These are phyloP conservation scores for Pseudobourletiella spinata DNA, from an alignment of 1,140 invertebrate species.

Conservation along the genomic window DNA sequence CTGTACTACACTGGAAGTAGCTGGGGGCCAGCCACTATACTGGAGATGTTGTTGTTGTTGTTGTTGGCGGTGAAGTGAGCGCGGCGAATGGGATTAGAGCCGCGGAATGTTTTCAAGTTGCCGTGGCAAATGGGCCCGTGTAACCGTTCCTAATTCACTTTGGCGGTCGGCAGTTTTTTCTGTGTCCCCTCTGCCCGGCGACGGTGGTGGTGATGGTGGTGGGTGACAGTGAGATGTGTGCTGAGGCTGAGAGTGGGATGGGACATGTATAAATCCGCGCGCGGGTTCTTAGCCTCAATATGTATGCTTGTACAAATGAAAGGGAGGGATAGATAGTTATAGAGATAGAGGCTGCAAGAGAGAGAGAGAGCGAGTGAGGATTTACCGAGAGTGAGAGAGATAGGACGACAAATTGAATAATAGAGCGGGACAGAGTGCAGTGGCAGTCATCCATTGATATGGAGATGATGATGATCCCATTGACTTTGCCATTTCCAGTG, in stretches of 20 bases:
- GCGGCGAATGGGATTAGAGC: too few relatives aligned
- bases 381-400: conserved; percentile 1
- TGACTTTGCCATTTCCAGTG: conserved; percentile 4
- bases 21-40: too few relatives aligned
- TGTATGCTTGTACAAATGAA: background rate
- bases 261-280: background rate
- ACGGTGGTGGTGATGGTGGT: background rate
- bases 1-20: too few relatives aligned
- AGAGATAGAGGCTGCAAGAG: background rate
- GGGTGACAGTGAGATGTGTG: background rate
- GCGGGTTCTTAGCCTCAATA: background rate
- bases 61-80: too few relatives aligned
- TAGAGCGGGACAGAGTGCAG: background rate
- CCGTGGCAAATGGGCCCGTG: too few relatives aligned
- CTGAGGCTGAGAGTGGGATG: background rate
- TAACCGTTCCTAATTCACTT: too few relatives aligned
- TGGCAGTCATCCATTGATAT: background rate
- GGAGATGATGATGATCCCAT: conserved; percentile 11
- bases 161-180: too few relatives aligned
- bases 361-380: background rate
- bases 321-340: background rate
- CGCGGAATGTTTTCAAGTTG: too few relatives aligned
- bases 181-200: background rate
- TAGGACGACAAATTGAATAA: conserved; percentile 1
- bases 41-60: too few relatives aligned